These are phyloP conservation scores for Echinops telfairi DNA, from an alignment of 2,113 vertebrate species.

Conservation along the genomic window DNA sequence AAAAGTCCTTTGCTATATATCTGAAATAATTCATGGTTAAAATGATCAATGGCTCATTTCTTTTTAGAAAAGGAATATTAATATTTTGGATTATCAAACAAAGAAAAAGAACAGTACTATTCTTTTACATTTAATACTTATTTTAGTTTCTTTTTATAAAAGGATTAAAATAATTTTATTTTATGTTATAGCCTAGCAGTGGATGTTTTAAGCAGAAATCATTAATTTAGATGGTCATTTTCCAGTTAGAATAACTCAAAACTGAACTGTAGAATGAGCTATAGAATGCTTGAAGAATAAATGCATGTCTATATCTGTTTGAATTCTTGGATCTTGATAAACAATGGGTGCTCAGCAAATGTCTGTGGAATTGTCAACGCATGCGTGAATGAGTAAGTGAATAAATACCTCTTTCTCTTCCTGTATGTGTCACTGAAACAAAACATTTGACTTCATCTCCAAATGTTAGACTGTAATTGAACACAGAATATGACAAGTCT, in stretches of 20 bases:
- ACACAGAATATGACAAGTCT: background rate
- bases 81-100: background rate
- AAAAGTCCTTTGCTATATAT: background rate
- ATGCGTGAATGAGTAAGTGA: background rate
- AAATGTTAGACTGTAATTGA: background rate
- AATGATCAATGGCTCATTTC: background rate
- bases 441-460: background rate
- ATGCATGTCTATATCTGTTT: slow-evolving; percentile 5
- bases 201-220: slow-evolving; percentile 4
- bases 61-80: slow-evolving; percentile 7
- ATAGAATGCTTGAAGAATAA: slow-evolving; percentile 6
- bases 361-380: background rate
- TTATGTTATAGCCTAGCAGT: slow-evolving; percentile 9
- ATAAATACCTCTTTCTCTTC: background rate
- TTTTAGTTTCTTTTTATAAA: background rate
- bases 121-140: background rate
- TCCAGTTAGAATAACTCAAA: slow-evolving; percentile 32
- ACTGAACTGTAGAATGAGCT: background rate
- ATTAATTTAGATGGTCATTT: background rate
- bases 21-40: slow-evolving; percentile 13
- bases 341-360: background rate
- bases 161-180: slow-evolving; percentile 21
- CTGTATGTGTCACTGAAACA: background rate
- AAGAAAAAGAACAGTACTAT: background rate
- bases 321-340: slow-evolving; percentile 29